Base-by-base conservation (phyloP, 2,113 vertebrate genomes). In the Cololabis saira region DNA sequence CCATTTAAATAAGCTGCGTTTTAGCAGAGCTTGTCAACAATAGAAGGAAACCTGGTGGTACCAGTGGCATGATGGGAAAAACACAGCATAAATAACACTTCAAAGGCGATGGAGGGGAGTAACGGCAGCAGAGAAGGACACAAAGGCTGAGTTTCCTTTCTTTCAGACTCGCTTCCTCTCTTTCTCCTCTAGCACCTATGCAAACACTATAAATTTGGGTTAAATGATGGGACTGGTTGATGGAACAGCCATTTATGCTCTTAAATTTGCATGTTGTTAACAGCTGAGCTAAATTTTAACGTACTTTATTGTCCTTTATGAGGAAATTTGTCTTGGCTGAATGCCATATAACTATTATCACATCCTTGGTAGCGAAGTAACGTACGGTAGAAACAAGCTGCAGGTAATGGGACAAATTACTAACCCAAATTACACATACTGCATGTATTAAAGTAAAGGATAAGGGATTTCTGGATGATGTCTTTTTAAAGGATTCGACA, bases 71-170 rank as follows among this genome's bases (percentile, higher is more conserved):
- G 71, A 17, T 77, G 82, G 81, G 86, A 91, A 86, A 67, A n/a
- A n/a, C n/a, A n/a, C 62, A 71, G 72, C 72, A 65, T 67, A 78
- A 81, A 85, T n/a, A n/a, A 85, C 73, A 76, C 85, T 76, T 87
- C 82, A 86, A 85, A 87, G 74, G 40, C 47, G 47, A 62, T 64
- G 59, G 72, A 69, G 16, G 4, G 50, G 42, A 57, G 51, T 43
- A 68, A 55, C 50, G 63, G 47, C 33, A 56, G 19, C 37, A 52
- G 64, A 54, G 61, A 58, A 60, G 63, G 33, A 66, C 58, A 90
- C 84, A 91, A 89, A 92, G 50, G 69, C 30, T 54, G 71, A 49
- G 76, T 60, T 93, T 92, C 90, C 90, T 84, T 78, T 86, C 85
- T 84, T 90, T 90, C 83, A 92, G 66, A 60, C 59, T 67, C 56